phyloP scores from a whole-genome alignment of 2,797 vertebrate genomes.

The Geotrypetes seraphini region DNA sequence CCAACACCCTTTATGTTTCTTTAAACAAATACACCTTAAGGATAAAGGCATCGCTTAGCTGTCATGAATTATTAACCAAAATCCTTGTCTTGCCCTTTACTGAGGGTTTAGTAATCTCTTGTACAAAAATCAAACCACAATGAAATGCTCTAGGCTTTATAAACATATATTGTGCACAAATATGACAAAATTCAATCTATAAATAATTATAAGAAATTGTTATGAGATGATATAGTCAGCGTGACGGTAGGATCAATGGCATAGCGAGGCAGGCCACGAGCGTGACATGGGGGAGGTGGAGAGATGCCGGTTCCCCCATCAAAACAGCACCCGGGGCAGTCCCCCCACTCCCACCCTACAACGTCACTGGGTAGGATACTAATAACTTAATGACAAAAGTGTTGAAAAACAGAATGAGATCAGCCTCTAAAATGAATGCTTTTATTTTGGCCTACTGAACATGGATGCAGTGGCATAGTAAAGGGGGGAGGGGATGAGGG shows the following conservation, averaged over 20 bases:
- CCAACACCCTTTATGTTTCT: constrained; percentile 18
- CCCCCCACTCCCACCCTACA: too few species aligned
- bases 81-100: constrained; percentile 20
- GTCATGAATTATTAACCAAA: constrained; percentile 46
- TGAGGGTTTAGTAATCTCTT: constrained; percentile 27
- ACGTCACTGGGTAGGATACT: too few species aligned
- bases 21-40: constrained; percentile 28
- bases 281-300: too few species aligned
- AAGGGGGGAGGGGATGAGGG: too few species aligned
- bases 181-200: constrained; percentile 40
- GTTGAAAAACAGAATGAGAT: constrained; percentile 33
- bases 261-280: too few species aligned
- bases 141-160: constrained; percentile 36
- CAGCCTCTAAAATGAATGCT: too few species aligned
- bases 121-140: constrained; percentile 35
- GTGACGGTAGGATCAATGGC: too few species aligned
- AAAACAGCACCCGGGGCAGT: too few species aligned
- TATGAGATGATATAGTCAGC: constrained; percentile 49
- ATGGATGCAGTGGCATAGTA: too few species aligned
- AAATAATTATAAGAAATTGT: constrained; percentile 39
- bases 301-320: too few species aligned
- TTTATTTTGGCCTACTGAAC: too few species aligned
- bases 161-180: constrained; percentile 40
- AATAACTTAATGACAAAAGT: constrained; percentile 31
- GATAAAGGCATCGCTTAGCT: constrained; percentile 28